A percentile compares a stretch with the other conserved stretches of the same genome.
These are phyloP conservation scores for Rambutsinella grinnellia DNA, from an alignment of 2,888 invertebrate genomes.

Conservation along the genomic window DNA sequence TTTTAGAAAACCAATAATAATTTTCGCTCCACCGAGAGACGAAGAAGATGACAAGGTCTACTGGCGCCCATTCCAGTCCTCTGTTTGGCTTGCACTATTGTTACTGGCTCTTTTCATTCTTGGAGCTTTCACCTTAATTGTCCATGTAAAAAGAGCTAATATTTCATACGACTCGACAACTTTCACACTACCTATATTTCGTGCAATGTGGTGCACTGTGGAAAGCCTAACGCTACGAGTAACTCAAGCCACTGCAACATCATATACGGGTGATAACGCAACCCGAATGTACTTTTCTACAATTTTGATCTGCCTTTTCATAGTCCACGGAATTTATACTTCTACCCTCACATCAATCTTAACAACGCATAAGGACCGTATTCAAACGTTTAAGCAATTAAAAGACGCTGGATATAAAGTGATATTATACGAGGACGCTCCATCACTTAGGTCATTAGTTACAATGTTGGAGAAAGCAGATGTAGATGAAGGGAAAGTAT, in stretches of 20 bases:
- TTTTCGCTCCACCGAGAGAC: slow-evolving; percentile 20
- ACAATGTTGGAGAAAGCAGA: background rate
- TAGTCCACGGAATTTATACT: slow-evolving; percentile 6
- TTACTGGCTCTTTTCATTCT: background rate
- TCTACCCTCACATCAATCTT: slow-evolving; percentile 15
- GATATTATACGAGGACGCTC: slow-evolving; percentile 5
- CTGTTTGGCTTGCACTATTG: slow-evolving; percentile 4
- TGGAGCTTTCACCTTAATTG: background rate
- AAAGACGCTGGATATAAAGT: background rate
- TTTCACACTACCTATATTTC: background rate
- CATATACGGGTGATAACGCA: background rate
- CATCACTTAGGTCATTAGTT: slow-evolving; percentile 3
- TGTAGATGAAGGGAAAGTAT: background rate
- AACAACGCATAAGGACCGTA: background rate
- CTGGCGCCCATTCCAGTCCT: background rate
- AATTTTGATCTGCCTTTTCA: background rate
- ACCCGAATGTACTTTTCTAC: background rate
- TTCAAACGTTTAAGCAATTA: background rate
- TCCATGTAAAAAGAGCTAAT: background rate
- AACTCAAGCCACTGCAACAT: background rate
- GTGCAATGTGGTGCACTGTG: slow-evolving; percentile 3
- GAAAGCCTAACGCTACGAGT: slow-evolving; percentile 10
- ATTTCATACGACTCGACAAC: background rate
- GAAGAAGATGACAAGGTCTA: background rate
- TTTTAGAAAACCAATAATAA: slow-evolving; percentile 3